phyloP scores from a whole-genome alignment of 64 coral and sea anemone genomes.

The Orbicella faveolata region DNA sequence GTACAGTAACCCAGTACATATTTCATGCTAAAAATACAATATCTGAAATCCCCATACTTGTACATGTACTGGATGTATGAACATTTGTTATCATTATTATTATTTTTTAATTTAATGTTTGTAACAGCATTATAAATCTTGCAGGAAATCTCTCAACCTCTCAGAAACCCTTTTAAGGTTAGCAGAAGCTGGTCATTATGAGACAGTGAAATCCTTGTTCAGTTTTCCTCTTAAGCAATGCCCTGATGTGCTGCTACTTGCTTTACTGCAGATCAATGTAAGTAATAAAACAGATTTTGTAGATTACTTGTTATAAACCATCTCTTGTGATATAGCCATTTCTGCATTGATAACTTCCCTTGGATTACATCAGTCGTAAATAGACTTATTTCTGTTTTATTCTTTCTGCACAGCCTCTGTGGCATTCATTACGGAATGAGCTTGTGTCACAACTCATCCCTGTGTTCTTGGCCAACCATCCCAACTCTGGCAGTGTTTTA shows the following conservation, averaged over 20 bases:
- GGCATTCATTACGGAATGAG: slow-evolving; percentile 81
- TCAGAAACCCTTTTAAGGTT: slow-evolving; percentile 79
- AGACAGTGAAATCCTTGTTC: slow-evolving; percentile 75
- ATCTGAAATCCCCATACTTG: too few species aligned
- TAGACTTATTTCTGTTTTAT: not conserved
- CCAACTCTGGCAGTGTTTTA: slow-evolving; percentile 90
- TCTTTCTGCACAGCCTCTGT: slow-evolving; percentile 69
- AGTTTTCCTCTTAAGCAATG: slow-evolving; percentile 89
- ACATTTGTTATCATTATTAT: not conserved
- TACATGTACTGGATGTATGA: not conserved
- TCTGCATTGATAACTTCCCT: not conserved
- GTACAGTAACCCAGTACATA: too few species aligned
- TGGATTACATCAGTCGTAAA: not conserved
- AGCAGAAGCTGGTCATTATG: slow-evolving; percentile 96
- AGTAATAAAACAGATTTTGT: not conserved
- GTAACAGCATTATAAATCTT: not conserved
- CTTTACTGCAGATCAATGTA: slow-evolving; percentile 97
- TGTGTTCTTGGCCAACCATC: slow-evolving; percentile 95
- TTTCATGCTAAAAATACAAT: too few species aligned
- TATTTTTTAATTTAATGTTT: not conserved
- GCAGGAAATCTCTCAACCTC: slow-evolving; percentile 89
- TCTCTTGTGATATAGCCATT: not conserved
- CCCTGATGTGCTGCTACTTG: slow-evolving; percentile 90
- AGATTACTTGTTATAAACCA: not conserved
- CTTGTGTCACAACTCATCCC: slow-evolving; percentile 82